Evolutionary conservation across 1,140 invertebrate genomes (phyloP).

Genomic region (Atta cephalotes): DNA sequence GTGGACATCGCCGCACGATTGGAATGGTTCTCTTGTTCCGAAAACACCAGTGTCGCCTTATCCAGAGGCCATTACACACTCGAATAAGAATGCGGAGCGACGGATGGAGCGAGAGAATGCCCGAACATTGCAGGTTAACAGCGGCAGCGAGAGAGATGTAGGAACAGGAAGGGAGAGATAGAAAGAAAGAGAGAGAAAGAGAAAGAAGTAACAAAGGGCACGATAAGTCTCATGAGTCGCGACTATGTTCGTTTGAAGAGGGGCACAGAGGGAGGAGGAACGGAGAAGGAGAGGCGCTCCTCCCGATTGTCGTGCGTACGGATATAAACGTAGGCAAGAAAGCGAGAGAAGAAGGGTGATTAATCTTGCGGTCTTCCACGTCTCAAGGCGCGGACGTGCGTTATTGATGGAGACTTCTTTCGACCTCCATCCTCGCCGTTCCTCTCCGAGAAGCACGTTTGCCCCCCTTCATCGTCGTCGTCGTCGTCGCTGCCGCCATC

Average conservation of each 20-base stretch:
- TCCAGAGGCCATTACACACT: conserved; percentile 61
- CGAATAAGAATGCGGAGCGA: conserved; percentile 58
- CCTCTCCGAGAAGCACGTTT: conserved; percentile 57
- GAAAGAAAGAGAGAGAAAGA: not conserved
- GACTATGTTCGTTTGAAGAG: conserved; percentile 67
- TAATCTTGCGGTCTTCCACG: conserved; percentile 86
- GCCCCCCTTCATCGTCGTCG: conserved; percentile 34
- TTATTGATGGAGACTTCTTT: conserved; percentile 87
- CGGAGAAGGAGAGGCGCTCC: conserved; percentile 57
- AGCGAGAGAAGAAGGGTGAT: conserved; percentile 85
- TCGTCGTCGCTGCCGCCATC: not conserved
- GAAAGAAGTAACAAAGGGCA: conserved; percentile 66
- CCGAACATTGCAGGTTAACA: conserved; percentile 43
- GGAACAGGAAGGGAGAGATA: conserved; percentile 10
- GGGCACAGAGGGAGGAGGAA: conserved; percentile 18
- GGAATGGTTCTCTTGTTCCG: conserved; percentile 55
- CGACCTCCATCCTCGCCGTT: conserved; percentile 77
- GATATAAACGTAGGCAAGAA: conserved; percentile 77
- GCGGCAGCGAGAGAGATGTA: conserved; percentile 50
- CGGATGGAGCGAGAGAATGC: conserved; percentile 35
- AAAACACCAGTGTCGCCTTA: conserved; percentile 63
- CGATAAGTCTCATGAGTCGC: conserved; percentile 72
- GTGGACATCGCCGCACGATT: conserved; percentile 15
- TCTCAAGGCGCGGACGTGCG: conserved; percentile 85
- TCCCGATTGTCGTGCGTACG: conserved; percentile 76